Evolutionary conservation across 1,140 invertebrate species (phyloP).

Genomic region (Drosophila dunni): DNA sequence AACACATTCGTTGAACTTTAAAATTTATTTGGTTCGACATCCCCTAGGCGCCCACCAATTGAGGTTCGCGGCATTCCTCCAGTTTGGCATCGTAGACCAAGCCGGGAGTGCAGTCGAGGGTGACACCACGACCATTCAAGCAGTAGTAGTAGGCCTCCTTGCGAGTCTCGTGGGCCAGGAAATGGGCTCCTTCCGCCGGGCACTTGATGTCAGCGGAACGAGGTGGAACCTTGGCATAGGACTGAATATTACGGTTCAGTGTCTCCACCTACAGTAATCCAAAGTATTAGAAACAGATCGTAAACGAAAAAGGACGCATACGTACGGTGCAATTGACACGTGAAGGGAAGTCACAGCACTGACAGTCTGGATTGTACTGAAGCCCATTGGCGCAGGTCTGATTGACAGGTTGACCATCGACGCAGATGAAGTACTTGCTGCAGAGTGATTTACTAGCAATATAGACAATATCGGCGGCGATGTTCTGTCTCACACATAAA

Average conservation of each 20-base stretch:
- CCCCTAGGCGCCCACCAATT: slow-evolving; percentile 38
- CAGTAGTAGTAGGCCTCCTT: slow-evolving; percentile 75
- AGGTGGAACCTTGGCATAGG: slow-evolving; percentile 64
- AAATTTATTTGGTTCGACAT: slow-evolving; percentile 38
- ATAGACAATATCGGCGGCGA: slow-evolving; percentile 61
- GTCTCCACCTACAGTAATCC: slow-evolving; percentile 52
- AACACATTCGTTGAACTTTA: slow-evolving; percentile 42
- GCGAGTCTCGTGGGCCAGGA: slow-evolving; percentile 62
- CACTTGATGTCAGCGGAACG: slow-evolving; percentile 67
- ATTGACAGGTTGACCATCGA: slow-evolving; percentile 54
- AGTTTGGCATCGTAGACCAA: slow-evolving; percentile 61
- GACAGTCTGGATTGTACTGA: slow-evolving; percentile 55
- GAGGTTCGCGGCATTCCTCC: slow-evolving; percentile 59
- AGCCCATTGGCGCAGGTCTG: slow-evolving; percentile 66
- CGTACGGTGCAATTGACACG: slow-evolving; percentile 67
- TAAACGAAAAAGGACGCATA: not conserved
- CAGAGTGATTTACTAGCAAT: slow-evolving; percentile 68
- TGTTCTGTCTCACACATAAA: slow-evolving; percentile 63
- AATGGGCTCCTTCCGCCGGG: slow-evolving; percentile 61
- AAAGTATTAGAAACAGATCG: not conserved
- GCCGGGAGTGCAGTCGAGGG: slow-evolving; percentile 74
- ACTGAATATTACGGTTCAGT: slow-evolving; percentile 70
- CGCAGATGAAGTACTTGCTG: slow-evolving; percentile 70
- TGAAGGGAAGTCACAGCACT: slow-evolving; percentile 67
- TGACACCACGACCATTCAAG: slow-evolving; percentile 64